A percentile compares a stretch with the other conserved stretches of the same genome.
phyloP scores from a whole-genome alignment of 2,888 invertebrate genomes.

The Epiblema foenella region DNA sequence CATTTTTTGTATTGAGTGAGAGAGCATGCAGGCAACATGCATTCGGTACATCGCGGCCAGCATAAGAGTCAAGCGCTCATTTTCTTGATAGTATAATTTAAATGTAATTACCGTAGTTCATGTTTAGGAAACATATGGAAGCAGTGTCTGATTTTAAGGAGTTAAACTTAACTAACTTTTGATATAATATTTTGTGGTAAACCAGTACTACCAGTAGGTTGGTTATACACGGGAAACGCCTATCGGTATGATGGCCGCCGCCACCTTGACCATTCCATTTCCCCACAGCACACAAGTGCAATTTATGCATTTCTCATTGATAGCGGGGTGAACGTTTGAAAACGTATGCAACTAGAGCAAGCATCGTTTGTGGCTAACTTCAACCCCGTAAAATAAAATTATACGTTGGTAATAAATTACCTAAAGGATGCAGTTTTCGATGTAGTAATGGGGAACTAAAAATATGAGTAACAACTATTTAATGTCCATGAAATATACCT shows the following conservation, averaged over 20 bases:
- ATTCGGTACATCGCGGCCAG: too few relatives aligned
- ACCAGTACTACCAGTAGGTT: neutral
- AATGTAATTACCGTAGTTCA: neutral
- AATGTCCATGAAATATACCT: too few relatives aligned
- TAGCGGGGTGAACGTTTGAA: neutral
- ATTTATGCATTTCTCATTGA: neutral
- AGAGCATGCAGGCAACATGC: too few relatives aligned
- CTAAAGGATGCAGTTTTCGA: neutral
- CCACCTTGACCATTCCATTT: neutral
- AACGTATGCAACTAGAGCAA: neutral
- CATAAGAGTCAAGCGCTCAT: too few relatives aligned
- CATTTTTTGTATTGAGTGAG: too few relatives aligned
- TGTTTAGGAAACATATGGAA: neutral
- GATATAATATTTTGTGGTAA: too few relatives aligned
- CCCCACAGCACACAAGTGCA: neutral
- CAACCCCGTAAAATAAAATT: neutral
- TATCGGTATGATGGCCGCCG: neutral
- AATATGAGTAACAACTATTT: too few relatives aligned
- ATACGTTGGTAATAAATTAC: neutral
- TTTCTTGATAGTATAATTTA: too few relatives aligned
- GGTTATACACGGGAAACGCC: neutral
- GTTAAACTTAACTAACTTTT: too few relatives aligned
- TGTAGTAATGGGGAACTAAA: too few relatives aligned
- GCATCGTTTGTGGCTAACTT: neutral
- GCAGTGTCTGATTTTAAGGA: neutral